These are phyloP conservation scores for Eristalis tenax DNA, from an alignment of 2,888 invertebrate species.

Conservation along the genomic window DNA sequence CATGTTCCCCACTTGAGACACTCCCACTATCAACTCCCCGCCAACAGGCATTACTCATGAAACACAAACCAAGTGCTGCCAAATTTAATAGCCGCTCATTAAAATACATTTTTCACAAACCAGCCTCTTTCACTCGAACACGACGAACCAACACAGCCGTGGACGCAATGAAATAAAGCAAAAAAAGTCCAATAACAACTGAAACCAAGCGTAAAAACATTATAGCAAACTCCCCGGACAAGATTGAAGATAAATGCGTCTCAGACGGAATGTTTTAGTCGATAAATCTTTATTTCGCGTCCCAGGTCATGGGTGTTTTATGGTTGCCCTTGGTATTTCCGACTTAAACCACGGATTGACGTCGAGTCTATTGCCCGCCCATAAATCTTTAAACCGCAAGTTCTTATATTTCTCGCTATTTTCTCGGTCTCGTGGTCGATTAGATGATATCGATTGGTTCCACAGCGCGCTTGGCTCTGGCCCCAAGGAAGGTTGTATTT, in stretches of 20 bases:
- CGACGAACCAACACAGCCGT: background rate
- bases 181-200: background rate
- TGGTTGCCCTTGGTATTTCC: constrained; percentile 1
- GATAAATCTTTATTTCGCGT: constrained; percentile 14
- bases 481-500: background rate
- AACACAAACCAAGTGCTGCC: background rate
- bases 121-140: background rate
- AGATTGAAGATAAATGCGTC: constrained; percentile 18
- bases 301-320: constrained; percentile 17
- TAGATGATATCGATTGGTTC: constrained; percentile 1
- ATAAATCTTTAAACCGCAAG: constrained; percentile 20
- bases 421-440: constrained; percentile 5
- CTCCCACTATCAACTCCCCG: background rate
- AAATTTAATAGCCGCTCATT: background rate
- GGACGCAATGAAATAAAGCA: background rate
- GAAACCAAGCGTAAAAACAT: constrained; percentile 9
- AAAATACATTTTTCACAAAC: background rate
- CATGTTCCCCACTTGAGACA: background rate
- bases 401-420: background rate
- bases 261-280: constrained; percentile 8
- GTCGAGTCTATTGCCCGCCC: background rate
- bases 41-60: background rate
- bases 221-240: background rate
- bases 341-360: constrained; percentile 7
- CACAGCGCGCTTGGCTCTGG: background rate